phyloP scores from a whole-genome alignment of 2,113 vertebrate species.

The human region GRCh38 chr17:6628001-6628500 shows the following conservation, averaged over 20 bases:
- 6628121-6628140: constrained; percentile 89
- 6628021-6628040: not conserved
- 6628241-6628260: constrained; percentile 79
- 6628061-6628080: not conserved
- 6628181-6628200: constrained; percentile 80
- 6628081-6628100: not conserved
- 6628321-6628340: constrained; percentile 70
- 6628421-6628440: constrained; percentile 66
- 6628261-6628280: constrained; percentile 73
- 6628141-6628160: constrained; percentile 89
- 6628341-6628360: constrained; percentile 75
- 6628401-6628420: not conserved
- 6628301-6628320: constrained; percentile 76
- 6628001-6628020: not conserved
- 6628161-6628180: constrained; percentile 87
- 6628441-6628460: constrained; percentile 54
- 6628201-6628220: constrained; percentile 64
- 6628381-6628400: constrained; percentile 44
- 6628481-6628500: constrained; percentile 78
- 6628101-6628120: constrained; percentile 85
- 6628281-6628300: constrained; percentile 58
- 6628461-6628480: constrained; percentile 61
- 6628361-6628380: not conserved
- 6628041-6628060: not conserved
- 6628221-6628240: not conserved